Base-by-base conservation (phyloP, 2,113 vertebrate species). In the Rhineura floridana region DNA sequence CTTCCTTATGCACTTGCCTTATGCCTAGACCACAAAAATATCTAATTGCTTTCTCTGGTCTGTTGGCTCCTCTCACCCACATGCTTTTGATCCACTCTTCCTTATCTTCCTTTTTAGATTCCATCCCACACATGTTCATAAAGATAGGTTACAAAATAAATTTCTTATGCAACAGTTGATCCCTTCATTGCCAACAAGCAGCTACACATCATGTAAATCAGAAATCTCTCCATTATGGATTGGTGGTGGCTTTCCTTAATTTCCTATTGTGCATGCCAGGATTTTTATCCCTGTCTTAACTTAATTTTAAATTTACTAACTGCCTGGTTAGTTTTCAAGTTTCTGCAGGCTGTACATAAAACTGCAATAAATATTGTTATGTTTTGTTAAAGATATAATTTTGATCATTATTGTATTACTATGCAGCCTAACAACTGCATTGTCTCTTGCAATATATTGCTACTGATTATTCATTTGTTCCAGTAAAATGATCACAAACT, bases 11-110 rank as follows among this genome's bases (percentile, higher is more conserved):
- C 88, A 73, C 84, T 93, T 83, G 86, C 36, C 69, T 84, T 82
- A 75, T 78, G 88, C 86, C 88, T 93, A 92, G 67, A 46, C 85
- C 23, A 17, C 85, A 91, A 2, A 39, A 33, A 55, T 19, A 59
- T 93, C 84, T 89, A 93, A 93, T 91, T 93, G 75, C 63, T 92
- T 92, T 90, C 75, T 19, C 82, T 44, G 65, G 76, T 93, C 81
- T 90, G 77, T 84, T 80, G 90, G n/a, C 62, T 5, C 73, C 83
- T 82, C 92, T 94, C 81, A 90, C 81, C 72, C 67, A 92, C 69
- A 42, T 70, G 89, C 87, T 81, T 83, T 85, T 88, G 87, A 91
- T 67, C 63, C 77, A 81, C 87, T 81, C 86, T 25, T 78, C 76
- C 44, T 87, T n/a, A 4, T 23, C 25, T 89, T 62, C n/a, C 73